Evolutionary conservation across 1,140 invertebrate species (phyloP).

Genomic region (Drosophila erecta): DNA sequence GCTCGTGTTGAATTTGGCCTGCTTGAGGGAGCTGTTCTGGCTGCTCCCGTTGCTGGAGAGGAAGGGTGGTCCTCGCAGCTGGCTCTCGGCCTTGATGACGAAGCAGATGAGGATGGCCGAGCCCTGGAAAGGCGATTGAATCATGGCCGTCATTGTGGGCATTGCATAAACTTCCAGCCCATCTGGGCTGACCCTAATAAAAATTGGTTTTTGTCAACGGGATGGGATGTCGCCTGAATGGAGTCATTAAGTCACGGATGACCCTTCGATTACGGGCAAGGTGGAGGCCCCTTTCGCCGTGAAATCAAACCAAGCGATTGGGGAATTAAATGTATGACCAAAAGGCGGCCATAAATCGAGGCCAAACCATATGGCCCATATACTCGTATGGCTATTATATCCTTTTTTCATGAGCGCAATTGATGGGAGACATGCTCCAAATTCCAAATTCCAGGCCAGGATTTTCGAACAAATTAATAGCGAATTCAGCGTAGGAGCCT

Average conservation of each 20-base stretch:
- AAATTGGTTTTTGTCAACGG: conserved; percentile 29
- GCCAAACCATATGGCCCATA: conserved; percentile 37
- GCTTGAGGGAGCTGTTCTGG: conserved; percentile 66
- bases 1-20: conserved; percentile 77
- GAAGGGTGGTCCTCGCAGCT: conserved; percentile 65
- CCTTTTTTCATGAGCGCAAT: conserved; percentile 28
- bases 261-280: conserved; percentile 24
- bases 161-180: conserved; percentile 20
- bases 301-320: conserved; percentile 33
- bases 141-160: conserved; percentile 11
- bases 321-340: conserved; percentile 37
- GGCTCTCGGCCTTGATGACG: conserved; percentile 85
- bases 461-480: conserved; percentile 56
- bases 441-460: conserved; percentile 6
- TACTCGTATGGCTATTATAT: conserved; percentile 13
- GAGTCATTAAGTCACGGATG: conserved; percentile 23
- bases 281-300: conserved; percentile 2
- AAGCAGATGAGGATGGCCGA: conserved; percentile 85
- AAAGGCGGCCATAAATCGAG: conserved; percentile 54
- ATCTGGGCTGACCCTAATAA: conserved; percentile 45
- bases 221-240: conserved; percentile 20
- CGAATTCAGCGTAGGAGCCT: conserved; percentile 38
- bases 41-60: conserved; percentile 62
- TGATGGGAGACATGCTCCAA: conserved; percentile 23
- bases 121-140: conserved; percentile 79